Base-by-base conservation (phyloP, 2,797 vertebrate species). In the Eupleurogrammus muticus region DNA sequence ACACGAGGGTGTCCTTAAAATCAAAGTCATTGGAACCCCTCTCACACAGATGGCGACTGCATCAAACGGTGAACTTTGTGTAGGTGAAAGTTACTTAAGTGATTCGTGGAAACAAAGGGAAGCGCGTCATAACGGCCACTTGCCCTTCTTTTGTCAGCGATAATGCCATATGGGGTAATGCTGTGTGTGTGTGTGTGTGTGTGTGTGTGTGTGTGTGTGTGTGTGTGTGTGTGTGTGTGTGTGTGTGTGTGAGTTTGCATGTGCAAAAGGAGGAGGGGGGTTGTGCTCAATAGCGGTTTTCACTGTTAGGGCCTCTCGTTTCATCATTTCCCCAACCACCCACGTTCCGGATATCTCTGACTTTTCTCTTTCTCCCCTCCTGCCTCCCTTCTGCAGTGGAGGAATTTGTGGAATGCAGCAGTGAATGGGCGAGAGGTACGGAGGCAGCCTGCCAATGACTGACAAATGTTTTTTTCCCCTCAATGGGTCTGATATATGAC, bases 331-430 rank as follows among this genome's bases (percentile, higher is more conserved):
- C 85, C 50, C 61, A 68, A 21, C 75, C 77, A 38, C 86, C 85
- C 89, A 86, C 85, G 14, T 17, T 50, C 81, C 61, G 76, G 76
- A 86, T 80, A 62, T 75, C 38, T 66, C 70, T 53, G 13, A 51
- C 64, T 65, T 73, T n/a, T 75, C 48, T 48, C 67, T 34, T 52
- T 56, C 8, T 35, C 51, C 67, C 44, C 8, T 7, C 36, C 9
- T 17, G 42, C 5, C 36, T 44, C 11, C n/a, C 5, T 32, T n/a
- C n/a, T 40, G 20, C n/a, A 78, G 54, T 32, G 47, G 10, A 80
- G 60, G 86, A 82, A 91, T 90, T 75, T 23, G 59, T 82, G 11
- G 86, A 89, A 91, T 91, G 87, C 56, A 67, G 54, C 61, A 14
- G 50, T 74, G 79, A 85, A 81, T 70, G 68, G 65, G 23, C 14